phyloP scores from a whole-genome alignment of 2,888 invertebrate species.

The Drosophila aldrichi region DNA sequence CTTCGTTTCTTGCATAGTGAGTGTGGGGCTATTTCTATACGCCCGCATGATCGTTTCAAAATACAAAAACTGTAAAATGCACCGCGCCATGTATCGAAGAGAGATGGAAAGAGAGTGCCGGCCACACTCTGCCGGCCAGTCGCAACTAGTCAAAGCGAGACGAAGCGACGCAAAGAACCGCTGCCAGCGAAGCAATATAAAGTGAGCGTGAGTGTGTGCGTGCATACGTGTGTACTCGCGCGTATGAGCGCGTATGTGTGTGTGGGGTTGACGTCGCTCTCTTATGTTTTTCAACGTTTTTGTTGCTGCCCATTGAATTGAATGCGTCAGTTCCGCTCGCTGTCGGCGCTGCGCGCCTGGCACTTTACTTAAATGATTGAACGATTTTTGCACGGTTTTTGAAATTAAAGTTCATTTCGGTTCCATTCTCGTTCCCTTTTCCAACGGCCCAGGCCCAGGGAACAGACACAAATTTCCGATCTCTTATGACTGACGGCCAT shows the following conservation, averaged over 20 bases:
- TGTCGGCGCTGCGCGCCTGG: slow-evolving; percentile 63
- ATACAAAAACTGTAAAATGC: slow-evolving; percentile 45
- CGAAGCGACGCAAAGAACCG: slow-evolving; percentile 48
- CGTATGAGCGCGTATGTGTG: not conserved
- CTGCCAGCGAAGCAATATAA: slow-evolving; percentile 31
- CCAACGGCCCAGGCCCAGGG: slow-evolving; percentile 28
- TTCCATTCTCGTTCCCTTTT: slow-evolving; percentile 56
- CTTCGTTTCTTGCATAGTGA: slow-evolving; percentile 22
- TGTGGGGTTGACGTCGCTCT: slow-evolving; percentile 50
- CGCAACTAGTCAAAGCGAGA: slow-evolving; percentile 34
- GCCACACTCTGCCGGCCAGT: not conserved
- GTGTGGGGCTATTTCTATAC: slow-evolving; percentile 33
- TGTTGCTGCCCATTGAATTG: slow-evolving; percentile 54
- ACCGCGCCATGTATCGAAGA: slow-evolving; percentile 17
- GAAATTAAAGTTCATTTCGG: slow-evolving; percentile 69
- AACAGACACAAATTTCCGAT: slow-evolving; percentile 21
- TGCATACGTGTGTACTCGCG: not conserved
- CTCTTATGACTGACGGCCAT: slow-evolving; percentile 33
- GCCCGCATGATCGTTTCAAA: slow-evolving; percentile 73
- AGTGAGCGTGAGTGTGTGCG: not conserved
- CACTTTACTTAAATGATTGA: slow-evolving; percentile 78
- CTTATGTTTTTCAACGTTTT: slow-evolving; percentile 45
- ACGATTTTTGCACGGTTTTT: slow-evolving; percentile 82
- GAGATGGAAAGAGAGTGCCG: slow-evolving; percentile 39
- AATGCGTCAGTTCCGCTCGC: slow-evolving; percentile 45